phyloP scores from a whole-genome alignment of 2,797 vertebrate species.

The Lacerta viridis region DNA sequence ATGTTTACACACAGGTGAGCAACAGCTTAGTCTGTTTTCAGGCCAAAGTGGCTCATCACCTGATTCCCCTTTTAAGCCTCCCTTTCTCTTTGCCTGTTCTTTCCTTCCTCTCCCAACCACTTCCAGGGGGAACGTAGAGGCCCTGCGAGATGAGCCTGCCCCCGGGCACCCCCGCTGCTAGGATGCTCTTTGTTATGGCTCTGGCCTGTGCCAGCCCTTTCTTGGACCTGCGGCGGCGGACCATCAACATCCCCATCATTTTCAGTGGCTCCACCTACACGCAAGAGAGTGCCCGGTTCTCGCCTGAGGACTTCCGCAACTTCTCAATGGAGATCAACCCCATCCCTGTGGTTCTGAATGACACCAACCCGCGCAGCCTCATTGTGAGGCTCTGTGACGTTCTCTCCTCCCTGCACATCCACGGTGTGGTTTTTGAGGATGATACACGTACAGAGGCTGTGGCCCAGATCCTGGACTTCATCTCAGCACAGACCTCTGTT shows the following conservation, averaged over 20 bases:
- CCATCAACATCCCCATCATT: conserved; percentile 91
- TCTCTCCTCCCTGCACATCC: conserved; percentile 91
- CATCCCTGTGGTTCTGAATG: conserved; percentile 85
- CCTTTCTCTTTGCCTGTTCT: conserved; percentile 43
- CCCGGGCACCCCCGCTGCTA: conserved; percentile 85
- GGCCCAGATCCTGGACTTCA: conserved; percentile 95
- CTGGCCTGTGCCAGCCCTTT: conserved; percentile 89
- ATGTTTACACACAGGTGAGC: too few relatives aligned
- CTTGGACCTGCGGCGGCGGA: conserved; percentile 78
- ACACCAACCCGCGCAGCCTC: conserved; percentile 94
- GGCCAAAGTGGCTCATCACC: neutral
- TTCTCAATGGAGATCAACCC: conserved; percentile 79
- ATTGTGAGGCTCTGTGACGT: conserved; percentile 95
- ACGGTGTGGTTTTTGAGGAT: conserved; percentile 96
- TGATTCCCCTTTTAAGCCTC: neutral
- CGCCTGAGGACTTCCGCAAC: conserved; percentile 74
- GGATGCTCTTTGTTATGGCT: conserved; percentile 84
- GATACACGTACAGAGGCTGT: conserved; percentile 85
- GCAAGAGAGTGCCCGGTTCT: conserved; percentile 81
- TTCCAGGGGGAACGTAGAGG: conserved; percentile 72
- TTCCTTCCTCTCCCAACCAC: conserved; percentile 6
- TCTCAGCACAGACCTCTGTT: conserved; percentile 95
- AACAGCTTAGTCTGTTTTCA: too few relatives aligned
- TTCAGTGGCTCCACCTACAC: conserved; percentile 81
- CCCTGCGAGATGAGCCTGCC: conserved; percentile 78